Percentiles rank a stretch among this genome's conserved stretches.
Evolutionary conservation across 2,888 invertebrate species (phyloP).

Genomic region (Aspidiotus rigidus): DNA sequence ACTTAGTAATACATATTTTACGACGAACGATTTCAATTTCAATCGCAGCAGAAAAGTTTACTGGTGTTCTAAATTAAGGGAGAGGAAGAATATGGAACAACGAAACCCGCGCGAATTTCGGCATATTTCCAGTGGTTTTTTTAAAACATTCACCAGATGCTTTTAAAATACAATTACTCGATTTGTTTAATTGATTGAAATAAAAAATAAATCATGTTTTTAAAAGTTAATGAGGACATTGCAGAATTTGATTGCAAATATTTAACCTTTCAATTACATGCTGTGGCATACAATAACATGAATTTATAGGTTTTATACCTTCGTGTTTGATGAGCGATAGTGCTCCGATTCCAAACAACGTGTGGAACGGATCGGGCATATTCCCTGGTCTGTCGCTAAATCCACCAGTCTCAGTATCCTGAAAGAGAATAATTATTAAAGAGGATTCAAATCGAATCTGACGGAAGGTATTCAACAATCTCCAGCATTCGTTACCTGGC

Average conservation of each 20-base stretch:
- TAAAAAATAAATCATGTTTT: too few species aligned
- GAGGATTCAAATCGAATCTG: background rate
- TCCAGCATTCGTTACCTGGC: constrained; percentile 49
- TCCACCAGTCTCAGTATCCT: constrained; percentile 89
- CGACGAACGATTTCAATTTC: background rate
- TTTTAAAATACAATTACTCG: too few species aligned
- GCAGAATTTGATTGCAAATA: constrained; percentile 52
- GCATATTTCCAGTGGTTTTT: too few species aligned
- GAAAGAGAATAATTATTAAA: constrained; percentile 41
- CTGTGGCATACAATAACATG: constrained; percentile 95
- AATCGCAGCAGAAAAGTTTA: too few species aligned
- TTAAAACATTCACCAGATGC: too few species aligned
- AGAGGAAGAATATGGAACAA: too few species aligned
- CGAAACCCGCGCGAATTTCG: too few species aligned
- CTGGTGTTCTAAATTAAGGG: too few species aligned
- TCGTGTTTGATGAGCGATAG: constrained; percentile 69
- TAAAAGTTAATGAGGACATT: constrained; percentile 24
- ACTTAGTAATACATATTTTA: background rate
- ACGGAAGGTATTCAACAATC: background rate
- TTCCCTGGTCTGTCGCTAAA: constrained; percentile 97
- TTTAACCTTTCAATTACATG: constrained; percentile 64
- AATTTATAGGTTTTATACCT: constrained; percentile 72
- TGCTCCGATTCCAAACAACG: constrained; percentile 86
- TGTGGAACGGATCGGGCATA: constrained; percentile 95
- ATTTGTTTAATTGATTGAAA: too few species aligned